These are phyloP conservation scores for Pemphigus obesinymphae DNA, from an alignment of 1,140 invertebrate genomes.

Conservation along the genomic window DNA sequence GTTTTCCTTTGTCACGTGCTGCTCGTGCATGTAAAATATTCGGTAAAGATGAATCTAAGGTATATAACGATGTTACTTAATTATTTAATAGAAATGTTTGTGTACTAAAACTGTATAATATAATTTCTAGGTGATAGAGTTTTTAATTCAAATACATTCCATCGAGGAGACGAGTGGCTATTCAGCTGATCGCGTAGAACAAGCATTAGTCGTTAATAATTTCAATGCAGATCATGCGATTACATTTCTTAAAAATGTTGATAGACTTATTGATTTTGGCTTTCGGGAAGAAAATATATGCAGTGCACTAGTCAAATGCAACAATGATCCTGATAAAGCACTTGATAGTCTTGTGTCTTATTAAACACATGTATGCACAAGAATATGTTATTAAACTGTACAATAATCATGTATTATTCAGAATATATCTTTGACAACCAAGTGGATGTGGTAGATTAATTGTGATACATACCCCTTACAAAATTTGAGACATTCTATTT, in stretches of 20 bases:
- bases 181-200: slow-evolving; percentile 57
- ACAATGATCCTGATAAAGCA: slow-evolving; percentile 80
- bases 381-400: neutral
- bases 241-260: slow-evolving; percentile 56
- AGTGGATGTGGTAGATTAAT: neutral
- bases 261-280: slow-evolving; percentile 73
- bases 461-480: neutral
- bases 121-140: slow-evolving; percentile 53
- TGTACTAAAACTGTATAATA: slow-evolving; percentile 13
- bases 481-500: slow-evolving; percentile 2
- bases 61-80: slow-evolving; percentile 50
- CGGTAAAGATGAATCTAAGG: slow-evolving; percentile 79
- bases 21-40: slow-evolving; percentile 67
- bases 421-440: neutral
- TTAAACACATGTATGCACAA: neutral
- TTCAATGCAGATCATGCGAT: slow-evolving; percentile 55
- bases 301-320: slow-evolving; percentile 66
- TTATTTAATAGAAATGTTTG: neutral
- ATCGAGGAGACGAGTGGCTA: slow-evolving; percentile 59
- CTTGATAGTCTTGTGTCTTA: slow-evolving; percentile 76
- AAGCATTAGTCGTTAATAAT: slow-evolving; percentile 53
- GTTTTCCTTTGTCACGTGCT: slow-evolving; percentile 72
- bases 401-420: neutral
- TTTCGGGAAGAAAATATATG: slow-evolving; percentile 72
- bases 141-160: slow-evolving; percentile 58